Base-by-base conservation (phyloP, 2,113 vertebrate species). In the Todiramphus chloris region DNA sequence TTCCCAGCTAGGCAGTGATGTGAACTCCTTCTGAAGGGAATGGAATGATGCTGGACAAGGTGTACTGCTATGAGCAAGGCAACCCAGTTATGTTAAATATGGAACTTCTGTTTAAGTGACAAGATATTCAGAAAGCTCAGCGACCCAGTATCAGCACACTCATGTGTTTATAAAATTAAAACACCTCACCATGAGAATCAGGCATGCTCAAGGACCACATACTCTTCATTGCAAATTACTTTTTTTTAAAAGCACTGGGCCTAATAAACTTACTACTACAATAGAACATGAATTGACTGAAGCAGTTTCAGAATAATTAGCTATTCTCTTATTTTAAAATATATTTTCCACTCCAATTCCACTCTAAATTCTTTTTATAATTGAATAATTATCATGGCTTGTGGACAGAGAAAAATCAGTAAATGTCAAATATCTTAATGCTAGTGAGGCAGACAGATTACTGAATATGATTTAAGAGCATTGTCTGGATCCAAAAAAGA, bases 311-410 rank as follows among this genome's bases (percentile, higher is more conserved):
- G 50, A 90, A 88, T 79, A 96, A 94, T 87, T 89, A 88, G n/a
- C 48, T 27, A 79, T 85, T 93, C 39, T 43, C 35, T 85, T 86
- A 73, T 90, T 94, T 89, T 62, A 95, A 94, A 68, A 89, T 48
- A 31, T 68, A 35, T 94, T 93, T 95, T 95, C 88, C 75, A 93
- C 90, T 94, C 66, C 58, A 94, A 70, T 92, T 93, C 48, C 85
- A 74, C 59, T 70, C 44, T 39, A 83, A 93, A 86, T 89, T 90
- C 27, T 88, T 93, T 89, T 41, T 80, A 31, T 88, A 79, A 94
- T 44, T 89, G 55, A 88, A 80, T 90, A 95, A 97, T 95, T 77
- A 80, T 70, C 28, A 69, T 66, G 68, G 55, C 53, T 90, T 72
- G 28, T 86, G 64, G 79, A 92, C 83, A 94, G 72, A 92, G 50